phyloP scores from a whole-genome alignment of 2,797 vertebrate species.

The Notamacropus eugenii region DNA sequence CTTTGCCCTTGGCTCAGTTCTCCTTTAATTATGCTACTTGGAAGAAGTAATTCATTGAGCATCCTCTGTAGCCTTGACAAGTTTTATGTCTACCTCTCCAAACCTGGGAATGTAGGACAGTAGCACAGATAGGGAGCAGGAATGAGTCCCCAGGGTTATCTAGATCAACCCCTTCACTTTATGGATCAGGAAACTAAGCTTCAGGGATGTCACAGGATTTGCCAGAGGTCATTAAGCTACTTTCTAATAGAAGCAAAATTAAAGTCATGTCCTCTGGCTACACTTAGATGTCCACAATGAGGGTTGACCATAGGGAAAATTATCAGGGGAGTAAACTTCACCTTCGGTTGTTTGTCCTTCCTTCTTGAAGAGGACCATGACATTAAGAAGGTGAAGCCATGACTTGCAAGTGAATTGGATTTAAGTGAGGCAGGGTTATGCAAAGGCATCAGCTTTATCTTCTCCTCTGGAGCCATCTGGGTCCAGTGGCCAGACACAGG shows the following conservation, averaged over 20 bases:
- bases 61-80: background rate
- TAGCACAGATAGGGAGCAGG: background rate
- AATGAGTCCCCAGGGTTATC: background rate
- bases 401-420: too few relatives aligned
- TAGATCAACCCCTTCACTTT: background rate
- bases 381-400: too few relatives aligned
- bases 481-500: too few relatives aligned
- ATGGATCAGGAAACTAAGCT: background rate
- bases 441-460: too few relatives aligned
- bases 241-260: background rate
- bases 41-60: background rate
- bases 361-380: too few relatives aligned
- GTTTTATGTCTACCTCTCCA: background rate
- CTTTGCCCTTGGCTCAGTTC: background rate
- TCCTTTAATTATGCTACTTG: background rate
- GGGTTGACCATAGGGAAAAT: background rate
- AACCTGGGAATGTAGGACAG: background rate
- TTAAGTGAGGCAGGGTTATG: too few relatives aligned
- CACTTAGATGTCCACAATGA: background rate
- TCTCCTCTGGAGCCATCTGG: too few relatives aligned
- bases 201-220: background rate
- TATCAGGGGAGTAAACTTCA: background rate
- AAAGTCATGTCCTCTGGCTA: background rate
- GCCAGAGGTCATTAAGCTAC: background rate
- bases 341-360: background rate